Percentiles rank a stretch among this genome's conserved stretches.
phyloP scores from a whole-genome alignment of 64 coral and sea anemone genomes.

The Montipora cactus region DNA sequence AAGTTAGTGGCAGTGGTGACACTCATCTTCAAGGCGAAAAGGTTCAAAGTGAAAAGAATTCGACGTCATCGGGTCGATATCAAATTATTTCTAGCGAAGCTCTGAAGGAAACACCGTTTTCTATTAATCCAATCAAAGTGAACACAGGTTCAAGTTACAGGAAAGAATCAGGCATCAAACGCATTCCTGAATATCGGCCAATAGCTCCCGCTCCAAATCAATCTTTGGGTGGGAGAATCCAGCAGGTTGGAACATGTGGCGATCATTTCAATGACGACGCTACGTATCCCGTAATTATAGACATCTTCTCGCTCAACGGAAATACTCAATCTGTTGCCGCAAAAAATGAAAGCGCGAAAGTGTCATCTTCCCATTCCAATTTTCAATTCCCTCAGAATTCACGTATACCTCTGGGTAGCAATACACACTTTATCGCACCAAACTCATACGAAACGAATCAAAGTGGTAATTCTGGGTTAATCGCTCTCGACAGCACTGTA shows the following conservation, averaged over 20 bases:
- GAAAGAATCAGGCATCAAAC: background rate
- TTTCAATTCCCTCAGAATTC: background rate
- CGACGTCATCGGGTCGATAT: background rate
- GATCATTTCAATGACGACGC: background rate
- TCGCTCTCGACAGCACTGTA: background rate
- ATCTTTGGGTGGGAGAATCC: too few relatives aligned
- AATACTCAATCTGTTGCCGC: background rate
- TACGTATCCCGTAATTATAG: constrained; percentile 8
- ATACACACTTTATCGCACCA: background rate
- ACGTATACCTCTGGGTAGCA: background rate
- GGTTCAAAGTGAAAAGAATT: background rate
- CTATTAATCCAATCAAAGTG: background rate
- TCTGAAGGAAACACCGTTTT: background rate
- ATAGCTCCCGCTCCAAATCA: constrained; percentile 19
- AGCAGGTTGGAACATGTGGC: background rate
- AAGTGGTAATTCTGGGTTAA: background rate
- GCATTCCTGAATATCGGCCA: background rate
- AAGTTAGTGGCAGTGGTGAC: background rate
- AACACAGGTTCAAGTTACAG: background rate
- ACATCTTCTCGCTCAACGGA: background rate
- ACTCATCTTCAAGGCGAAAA: background rate
- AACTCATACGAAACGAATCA: background rate
- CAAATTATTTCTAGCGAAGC: background rate
- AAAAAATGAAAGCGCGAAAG: background rate
- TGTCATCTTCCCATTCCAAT: background rate